phyloP scores from a whole-genome alignment of 2,888 invertebrate genomes.

The Synanthedon vespiformis region DNA sequence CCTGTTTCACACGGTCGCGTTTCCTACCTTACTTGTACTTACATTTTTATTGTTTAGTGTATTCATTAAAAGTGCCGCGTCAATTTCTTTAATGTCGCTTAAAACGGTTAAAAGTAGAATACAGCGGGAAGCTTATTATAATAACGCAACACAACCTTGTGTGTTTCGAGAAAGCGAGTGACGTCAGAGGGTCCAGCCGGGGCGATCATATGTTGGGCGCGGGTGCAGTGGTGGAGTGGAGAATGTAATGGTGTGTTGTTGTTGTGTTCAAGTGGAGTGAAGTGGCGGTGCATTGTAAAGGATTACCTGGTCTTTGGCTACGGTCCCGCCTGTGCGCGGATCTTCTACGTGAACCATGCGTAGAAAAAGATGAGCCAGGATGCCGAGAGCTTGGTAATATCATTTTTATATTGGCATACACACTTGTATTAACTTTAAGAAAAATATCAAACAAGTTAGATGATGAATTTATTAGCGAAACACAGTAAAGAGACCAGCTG shows the following conservation, averaged over 20 bases:
- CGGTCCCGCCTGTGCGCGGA: constrained; percentile 45
- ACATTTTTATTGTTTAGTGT: constrained; percentile 25
- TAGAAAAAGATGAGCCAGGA: constrained; percentile 78
- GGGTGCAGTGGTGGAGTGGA: constrained; percentile 68
- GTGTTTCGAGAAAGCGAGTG: constrained; percentile 60
- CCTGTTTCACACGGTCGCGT: constrained; percentile 58
- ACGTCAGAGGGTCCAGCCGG: constrained; percentile 61
- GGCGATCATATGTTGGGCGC: constrained; percentile 67
- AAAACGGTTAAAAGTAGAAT: constrained; percentile 16
- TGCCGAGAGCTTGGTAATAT: constrained; percentile 79
- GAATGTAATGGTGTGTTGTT: constrained; percentile 57
- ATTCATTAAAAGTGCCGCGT: constrained; percentile 26
- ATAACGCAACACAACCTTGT: constrained; percentile 42
- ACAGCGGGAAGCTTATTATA: constrained; percentile 11
- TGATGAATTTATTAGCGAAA: not conserved
- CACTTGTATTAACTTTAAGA: not conserved
- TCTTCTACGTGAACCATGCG: constrained; percentile 70
- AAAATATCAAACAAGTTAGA: not conserved
- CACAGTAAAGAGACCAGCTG: not conserved
- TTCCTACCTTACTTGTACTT: constrained; percentile 46
- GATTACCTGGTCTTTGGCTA: constrained; percentile 44
- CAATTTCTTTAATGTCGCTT: constrained; percentile 23
- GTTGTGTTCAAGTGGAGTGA: constrained; percentile 46
- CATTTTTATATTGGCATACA: constrained; percentile 32
- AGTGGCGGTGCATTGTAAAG: constrained; percentile 50